Conservation (phyloP, 2,113 vertebrate species). For the Pholis gunnellus region DNA sequence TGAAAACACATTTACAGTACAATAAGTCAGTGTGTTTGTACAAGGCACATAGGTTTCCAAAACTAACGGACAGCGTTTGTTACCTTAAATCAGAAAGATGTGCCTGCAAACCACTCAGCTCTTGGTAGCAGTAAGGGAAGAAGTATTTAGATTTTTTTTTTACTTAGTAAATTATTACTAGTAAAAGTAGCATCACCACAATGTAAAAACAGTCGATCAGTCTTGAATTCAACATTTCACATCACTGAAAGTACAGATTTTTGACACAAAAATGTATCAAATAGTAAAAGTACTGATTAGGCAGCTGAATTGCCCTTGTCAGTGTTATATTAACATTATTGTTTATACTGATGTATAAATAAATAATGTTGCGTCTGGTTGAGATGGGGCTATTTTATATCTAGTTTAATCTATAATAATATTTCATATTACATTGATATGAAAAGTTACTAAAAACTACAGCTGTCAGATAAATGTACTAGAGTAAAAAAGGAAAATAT, state of each 20-base stretch:
- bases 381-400: not conserved
- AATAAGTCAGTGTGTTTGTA: no score
- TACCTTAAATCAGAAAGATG: not conserved
- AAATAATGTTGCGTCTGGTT: not conserved
- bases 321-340: conserved; percentile 9
- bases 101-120: not conserved
- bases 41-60: no score
- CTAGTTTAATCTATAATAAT: not conserved
- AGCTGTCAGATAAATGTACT: not conserved
- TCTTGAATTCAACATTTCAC: not conserved
- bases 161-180: not conserved
- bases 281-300: conserved; percentile 8
- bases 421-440: not conserved
- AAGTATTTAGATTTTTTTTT: not conserved
- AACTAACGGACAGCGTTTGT: not conserved
- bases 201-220: not conserved
- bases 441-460: not conserved
- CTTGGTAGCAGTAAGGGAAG: not conserved
- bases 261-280: conserved; percentile 23
- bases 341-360: conserved; percentile 1
- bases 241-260: conserved; percentile 7
- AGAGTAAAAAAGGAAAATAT: not conserved
- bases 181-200: not conserved
- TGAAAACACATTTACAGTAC: no score
- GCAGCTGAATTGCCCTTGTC: conserved; percentile 7